Base-by-base conservation (phyloP, 2,113 vertebrate genomes). In the Butorides virescens region DNA sequence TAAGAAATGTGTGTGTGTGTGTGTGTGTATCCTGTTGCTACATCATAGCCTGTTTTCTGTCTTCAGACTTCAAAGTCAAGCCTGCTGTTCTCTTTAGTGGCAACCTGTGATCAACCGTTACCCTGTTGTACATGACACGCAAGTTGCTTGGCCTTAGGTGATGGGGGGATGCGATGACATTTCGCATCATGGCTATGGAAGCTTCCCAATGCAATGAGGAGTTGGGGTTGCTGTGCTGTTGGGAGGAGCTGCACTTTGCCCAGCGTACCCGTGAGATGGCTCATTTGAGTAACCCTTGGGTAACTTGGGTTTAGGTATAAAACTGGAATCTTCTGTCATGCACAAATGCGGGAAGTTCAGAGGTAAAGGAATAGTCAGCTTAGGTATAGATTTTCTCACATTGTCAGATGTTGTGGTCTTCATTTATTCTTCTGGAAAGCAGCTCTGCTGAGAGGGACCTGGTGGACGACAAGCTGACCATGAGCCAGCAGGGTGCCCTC, bases 221-320 rank as follows among this genome's bases (percentile, higher is more conserved):
- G 52, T 3, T 55, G 36, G 39, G 37, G 10, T 32, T 56, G 42
- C 36, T 67, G 39, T 26, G 39, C 34, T 73, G 15, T 29, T 39
- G 32, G 39, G 44, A 56, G n/a, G 18, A 76, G 8, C 21, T 52
- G 21, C 6, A 0, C 25, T 49, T 67, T 61, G 44, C 19, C 50
- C 37, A 3, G 5, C 1, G 27, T 52, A n/a, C 16, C 19, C 3
- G 1, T 5, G 34, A 53, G 37, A 15, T 22, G 39, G 12, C 21
- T 29, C 10, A 4, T 20, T 65, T 58, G 62, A 36, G 29, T 27
- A 47, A 37, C 29, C 61, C 36, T 23, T 61, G 36, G 10, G 12
- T 63, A 29, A 26, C 9, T 11, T 44, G 39, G 9, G 13, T 15
- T 71, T 53, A 20, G 32, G 37, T 61, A 17, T 26, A 58, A 63